Conservation (phyloP, 2,113 vertebrate genomes). For the Hyaena hyaena region DNA sequence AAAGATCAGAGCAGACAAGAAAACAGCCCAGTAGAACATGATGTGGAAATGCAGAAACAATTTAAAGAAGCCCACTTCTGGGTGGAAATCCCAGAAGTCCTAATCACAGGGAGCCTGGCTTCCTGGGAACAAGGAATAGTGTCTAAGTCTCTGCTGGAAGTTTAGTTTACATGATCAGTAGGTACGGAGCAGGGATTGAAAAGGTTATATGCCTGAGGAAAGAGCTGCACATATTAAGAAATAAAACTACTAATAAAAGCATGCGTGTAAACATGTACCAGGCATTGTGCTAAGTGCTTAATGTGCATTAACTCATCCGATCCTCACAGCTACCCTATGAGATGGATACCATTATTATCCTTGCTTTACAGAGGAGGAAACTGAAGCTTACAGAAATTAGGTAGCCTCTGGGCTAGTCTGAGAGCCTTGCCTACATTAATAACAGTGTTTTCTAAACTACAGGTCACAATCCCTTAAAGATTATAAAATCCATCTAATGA, state of each 20-base stretch:
- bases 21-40: neutral
- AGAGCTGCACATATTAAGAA: neutral
- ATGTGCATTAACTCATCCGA: neutral
- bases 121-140: neutral
- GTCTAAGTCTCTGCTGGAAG: neutral
- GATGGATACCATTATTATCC: neutral
- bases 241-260: neutral
- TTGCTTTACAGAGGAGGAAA: neutral
- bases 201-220: slow-evolving; percentile 23
- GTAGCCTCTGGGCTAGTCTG: neutral
- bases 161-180: neutral
- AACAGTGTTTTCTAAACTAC: neutral
- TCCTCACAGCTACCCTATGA: neutral
- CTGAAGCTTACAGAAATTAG: neutral
- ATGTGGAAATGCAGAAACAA: neutral
- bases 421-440: neutral
- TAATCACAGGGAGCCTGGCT: neutral
- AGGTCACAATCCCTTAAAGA: neutral
- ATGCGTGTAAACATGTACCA: neutral
- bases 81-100: neutral
- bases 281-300: neutral
- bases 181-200: neutral
- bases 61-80: neutral
- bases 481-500: neutral
- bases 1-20: neutral